A percentile compares a stretch with the other conserved stretches of the same genome.
These are phyloP conservation scores for Hirtodrosophila cameraria DNA, from an alignment of 2,888 invertebrate genomes.

Conservation along the genomic window DNA sequence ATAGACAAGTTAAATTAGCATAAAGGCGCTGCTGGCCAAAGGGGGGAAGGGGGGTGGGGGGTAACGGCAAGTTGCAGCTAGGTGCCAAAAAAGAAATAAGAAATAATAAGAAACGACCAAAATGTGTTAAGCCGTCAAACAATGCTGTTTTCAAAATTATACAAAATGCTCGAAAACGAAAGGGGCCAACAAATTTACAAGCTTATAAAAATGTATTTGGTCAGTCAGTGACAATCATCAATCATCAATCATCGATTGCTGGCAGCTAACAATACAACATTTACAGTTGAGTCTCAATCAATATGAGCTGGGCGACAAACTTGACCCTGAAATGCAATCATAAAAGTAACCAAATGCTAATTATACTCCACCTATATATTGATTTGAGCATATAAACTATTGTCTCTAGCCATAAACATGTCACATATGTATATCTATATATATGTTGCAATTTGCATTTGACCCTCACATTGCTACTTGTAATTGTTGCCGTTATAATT, in stretches of 20 bases:
- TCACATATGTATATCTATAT: too few species aligned
- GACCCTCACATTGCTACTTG: constrained; percentile 61
- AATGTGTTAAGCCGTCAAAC: constrained; percentile 70
- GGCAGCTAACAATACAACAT: constrained; percentile 28
- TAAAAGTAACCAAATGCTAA: constrained; percentile 16
- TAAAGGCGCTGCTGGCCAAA: constrained; percentile 15
- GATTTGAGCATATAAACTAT: not conserved
- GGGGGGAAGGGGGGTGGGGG: not conserved
- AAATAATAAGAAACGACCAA: constrained; percentile 4
- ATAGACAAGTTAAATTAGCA: constrained; percentile 57
- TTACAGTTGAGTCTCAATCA: constrained; percentile 41
- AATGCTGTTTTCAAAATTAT: constrained; percentile 47
- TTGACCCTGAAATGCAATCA: constrained; percentile 56
- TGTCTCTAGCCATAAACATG: constrained; percentile 21
- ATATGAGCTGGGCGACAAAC: constrained; percentile 38
- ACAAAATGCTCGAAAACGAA: constrained; percentile 62
- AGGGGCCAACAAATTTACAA: constrained; percentile 63
- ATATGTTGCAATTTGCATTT: constrained; percentile 76
- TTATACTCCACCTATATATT: constrained; percentile 37
- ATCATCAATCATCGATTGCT: constrained; percentile 58
- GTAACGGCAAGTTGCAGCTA: not conserved
- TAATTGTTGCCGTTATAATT: constrained; percentile 30
- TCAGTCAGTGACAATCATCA: constrained; percentile 52
- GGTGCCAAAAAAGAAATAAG: constrained; percentile 18
- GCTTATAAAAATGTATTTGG: constrained; percentile 40